Conservation (phyloP, 2,797 vertebrate species). For the Scomberomorus guttatus region DNA sequence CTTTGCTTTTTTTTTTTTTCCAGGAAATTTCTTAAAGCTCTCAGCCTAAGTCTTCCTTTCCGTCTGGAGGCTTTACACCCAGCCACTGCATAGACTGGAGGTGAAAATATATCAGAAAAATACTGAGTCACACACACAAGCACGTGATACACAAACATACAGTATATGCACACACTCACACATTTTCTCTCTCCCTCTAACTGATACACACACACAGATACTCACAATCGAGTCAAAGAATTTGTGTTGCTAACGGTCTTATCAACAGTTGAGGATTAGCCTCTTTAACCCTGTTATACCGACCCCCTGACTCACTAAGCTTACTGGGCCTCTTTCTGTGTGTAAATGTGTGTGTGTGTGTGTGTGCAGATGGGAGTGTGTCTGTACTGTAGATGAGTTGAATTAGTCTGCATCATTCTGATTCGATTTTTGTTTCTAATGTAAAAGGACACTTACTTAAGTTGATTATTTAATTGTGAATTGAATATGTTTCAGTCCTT, state of each 20-base stretch:
- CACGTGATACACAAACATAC: constrained; percentile 3
- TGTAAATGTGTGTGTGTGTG: background rate
- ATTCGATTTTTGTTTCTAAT: background rate
- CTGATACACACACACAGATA: constrained; percentile 8
- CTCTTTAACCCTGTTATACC: constrained; percentile 63
- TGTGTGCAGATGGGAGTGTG: constrained; percentile 16
- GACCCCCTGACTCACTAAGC: constrained; percentile 62
- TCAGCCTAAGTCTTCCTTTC: constrained; percentile 55
- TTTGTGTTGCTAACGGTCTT: constrained; percentile 58
- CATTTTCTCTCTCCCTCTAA: constrained; percentile 6
- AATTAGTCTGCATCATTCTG: constrained; percentile 25
- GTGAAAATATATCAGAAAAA: constrained; percentile 49
- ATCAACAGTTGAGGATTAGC: constrained; percentile 66
- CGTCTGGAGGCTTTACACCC: constrained; percentile 56
- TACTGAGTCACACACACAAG: constrained; percentile 52
- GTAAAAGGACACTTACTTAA: background rate
- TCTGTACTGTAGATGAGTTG: constrained; percentile 3
- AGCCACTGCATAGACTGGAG: constrained; percentile 34
- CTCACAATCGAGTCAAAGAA: constrained; percentile 28
- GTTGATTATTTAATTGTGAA: background rate
- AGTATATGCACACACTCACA: constrained; percentile 7
- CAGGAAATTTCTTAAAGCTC: constrained; percentile 42
- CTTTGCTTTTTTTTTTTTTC: constrained; percentile 33
- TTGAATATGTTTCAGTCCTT: background rate
- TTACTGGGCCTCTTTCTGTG: constrained; percentile 33